Evolutionary conservation across 2,888 invertebrate genomes (phyloP), one percentile per base, ranked within the genome.

Genomic region (Steinernema scapterisci): DNA sequence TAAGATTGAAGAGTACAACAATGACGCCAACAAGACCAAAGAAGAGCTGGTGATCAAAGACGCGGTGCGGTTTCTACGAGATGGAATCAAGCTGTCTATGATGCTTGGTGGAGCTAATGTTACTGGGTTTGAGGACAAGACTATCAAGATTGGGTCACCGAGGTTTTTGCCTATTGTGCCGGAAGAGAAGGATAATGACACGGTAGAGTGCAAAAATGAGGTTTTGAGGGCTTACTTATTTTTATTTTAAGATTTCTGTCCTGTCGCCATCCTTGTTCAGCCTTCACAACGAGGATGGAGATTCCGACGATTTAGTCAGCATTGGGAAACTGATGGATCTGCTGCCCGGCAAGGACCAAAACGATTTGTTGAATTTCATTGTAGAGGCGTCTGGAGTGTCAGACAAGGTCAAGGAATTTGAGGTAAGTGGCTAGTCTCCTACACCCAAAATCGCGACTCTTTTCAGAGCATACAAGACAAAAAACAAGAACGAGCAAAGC

Each of bases 241-340:
- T 38, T n/a, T n/a, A 19, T 16, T 72, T 74, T 76, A 31, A 82
- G 82, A 72, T 83, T 54, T 79, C 80, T 72, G 48, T 84, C 19
- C 78, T 84, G 11, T 84, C 84, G 9, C 84, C 84, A 0, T 83
- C 84, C 0, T 73, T 84, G 0, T 84, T 84, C 56, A 78, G 80
- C 0, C 75, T 84, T 9, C 83, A 84, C 72, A 77, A 78, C 25
- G 79, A 82, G 25, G 84, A 82, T 0, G 73, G 76, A 21, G 77
- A 76, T n/a, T 72, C 79, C n/a, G 84, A 83, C 27, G 63, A 70
- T 13, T 72, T 72, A n/a, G 46, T 63, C 16, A 79, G 72, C 54
- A 13, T 80, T 3, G 54, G 54, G 6, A 78, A 74, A 25, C 45
- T 78, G 13, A 25, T 77, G 25, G 73, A 45, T 13, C 63, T 27